These are phyloP conservation scores for Distichodus sexfasciatus DNA, from an alignment of 2,797 vertebrate genomes.

Conservation along the genomic window DNA sequence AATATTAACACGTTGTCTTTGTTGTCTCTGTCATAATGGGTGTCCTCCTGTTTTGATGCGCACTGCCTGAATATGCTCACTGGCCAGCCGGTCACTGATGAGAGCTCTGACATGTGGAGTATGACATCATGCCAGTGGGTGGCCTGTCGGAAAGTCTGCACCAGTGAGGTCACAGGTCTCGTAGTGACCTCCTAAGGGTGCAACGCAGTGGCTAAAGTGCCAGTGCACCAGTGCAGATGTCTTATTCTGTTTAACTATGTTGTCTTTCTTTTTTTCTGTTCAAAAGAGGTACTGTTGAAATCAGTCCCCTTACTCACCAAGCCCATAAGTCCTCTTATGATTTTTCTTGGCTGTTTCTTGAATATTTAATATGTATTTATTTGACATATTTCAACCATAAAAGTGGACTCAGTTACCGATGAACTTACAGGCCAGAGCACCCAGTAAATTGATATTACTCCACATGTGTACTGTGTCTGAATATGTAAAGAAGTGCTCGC, in stretches of 20 bases:
- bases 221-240: conserved; percentile 8
- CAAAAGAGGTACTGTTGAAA: no score
- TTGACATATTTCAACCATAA: no score
- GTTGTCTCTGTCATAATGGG: conserved; percentile 65
- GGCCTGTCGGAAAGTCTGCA: conserved; percentile 52
- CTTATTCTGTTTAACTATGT: conserved; percentile 6
- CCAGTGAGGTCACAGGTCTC: conserved; percentile 66
- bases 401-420: no score
- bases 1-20: conserved; percentile 51
- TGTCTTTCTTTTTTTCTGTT: background rate
- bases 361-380: no score
- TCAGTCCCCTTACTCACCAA: no score
- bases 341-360: no score
- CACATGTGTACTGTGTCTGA: conserved; percentile 18
- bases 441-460: background rate
- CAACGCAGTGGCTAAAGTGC: conserved; percentile 7
- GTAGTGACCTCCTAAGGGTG: conserved; percentile 57
- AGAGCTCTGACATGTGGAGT: conserved; percentile 70
- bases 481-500: background rate
- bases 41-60: conserved; percentile 59
- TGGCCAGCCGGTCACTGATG: conserved; percentile 54
- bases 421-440: background rate
- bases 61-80: conserved; percentile 24
- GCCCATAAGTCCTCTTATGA: no score
- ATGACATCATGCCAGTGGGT: conserved; percentile 68